Percentiles rank a stretch among this genome's conserved stretches.
These are phyloP conservation scores for Eudasyphora cyanicolor DNA, from an alignment of 2,888 invertebrate genomes.

Conservation along the genomic window DNA sequence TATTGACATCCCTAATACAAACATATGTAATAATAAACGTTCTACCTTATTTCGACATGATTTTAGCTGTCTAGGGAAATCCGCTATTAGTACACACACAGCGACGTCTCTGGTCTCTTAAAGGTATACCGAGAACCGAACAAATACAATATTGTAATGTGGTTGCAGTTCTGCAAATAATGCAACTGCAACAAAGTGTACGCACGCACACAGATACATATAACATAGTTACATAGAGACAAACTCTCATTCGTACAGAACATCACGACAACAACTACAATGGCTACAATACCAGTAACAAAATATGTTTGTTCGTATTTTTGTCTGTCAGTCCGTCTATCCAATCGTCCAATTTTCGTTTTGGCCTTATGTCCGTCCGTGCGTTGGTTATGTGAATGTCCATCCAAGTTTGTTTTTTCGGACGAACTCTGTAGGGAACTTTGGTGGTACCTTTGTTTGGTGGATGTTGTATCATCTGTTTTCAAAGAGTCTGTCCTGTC, in stretches of 20 bases:
- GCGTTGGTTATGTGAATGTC: no score
- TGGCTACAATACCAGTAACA: neutral
- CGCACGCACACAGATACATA: neutral
- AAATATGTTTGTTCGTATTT: neutral
- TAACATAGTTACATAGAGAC: neutral
- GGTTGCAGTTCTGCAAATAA: conserved; percentile 59
- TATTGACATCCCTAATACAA: no score
- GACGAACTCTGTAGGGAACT: neutral
- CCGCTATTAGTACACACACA: no score
- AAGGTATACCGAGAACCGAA: no score
- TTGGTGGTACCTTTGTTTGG: no score
- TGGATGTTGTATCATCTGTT: no score
- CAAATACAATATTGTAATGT: conserved; percentile 47
- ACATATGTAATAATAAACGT: no score
- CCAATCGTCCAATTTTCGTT: neutral
- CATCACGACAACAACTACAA: neutral
- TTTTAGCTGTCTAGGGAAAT: no score
- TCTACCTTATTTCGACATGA: no score
- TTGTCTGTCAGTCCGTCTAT: neutral
- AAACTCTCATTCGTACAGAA: no score
- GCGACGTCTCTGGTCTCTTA: no score
- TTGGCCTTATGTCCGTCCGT: neutral
- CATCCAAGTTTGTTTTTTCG: neutral
- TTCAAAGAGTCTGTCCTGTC: no score
- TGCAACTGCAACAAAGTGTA: conserved; percentile 19